Evolutionary conservation across 1,140 invertebrate genomes (phyloP).

Genomic region (Aphis craccivora): DNA sequence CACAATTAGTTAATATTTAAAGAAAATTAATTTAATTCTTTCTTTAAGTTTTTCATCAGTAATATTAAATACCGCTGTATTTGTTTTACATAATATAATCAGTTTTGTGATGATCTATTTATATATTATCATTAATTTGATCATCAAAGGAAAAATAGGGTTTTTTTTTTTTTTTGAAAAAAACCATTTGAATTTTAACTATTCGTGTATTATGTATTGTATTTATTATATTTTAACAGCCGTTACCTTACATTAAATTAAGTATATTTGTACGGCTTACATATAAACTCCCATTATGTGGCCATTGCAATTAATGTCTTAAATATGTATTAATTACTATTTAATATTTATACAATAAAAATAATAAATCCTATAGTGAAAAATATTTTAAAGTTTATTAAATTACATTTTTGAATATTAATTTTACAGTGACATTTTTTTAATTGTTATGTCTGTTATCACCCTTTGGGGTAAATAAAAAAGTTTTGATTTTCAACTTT

Average conservation of each 20-base stretch:
- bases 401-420: background rate
- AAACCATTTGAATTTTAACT: background rate
- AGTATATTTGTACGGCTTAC: background rate
- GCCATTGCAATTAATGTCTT: background rate
- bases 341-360: no score
- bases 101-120: background rate
- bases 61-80: background rate
- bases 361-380: no score
- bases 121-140: background rate
- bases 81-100: background rate
- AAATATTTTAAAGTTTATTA: background rate
- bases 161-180: background rate
- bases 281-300: background rate
- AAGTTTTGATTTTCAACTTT: no score
- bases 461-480: background rate
- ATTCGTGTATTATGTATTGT: background rate
- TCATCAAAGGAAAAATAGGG: background rate
- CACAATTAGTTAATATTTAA: background rate
- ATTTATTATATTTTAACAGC: background rate
- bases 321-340: background rate
- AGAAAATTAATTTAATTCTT: background rate
- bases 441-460: background rate
- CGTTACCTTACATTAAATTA: background rate
- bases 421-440: background rate
- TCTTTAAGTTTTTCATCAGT: background rate